Percentiles rank a stretch among this genome's conserved stretches.
These are phyloP conservation scores for Venustaconcha ellipsiformis DNA, from an alignment of 1,140 invertebrate species.

Conservation along the genomic window DNA sequence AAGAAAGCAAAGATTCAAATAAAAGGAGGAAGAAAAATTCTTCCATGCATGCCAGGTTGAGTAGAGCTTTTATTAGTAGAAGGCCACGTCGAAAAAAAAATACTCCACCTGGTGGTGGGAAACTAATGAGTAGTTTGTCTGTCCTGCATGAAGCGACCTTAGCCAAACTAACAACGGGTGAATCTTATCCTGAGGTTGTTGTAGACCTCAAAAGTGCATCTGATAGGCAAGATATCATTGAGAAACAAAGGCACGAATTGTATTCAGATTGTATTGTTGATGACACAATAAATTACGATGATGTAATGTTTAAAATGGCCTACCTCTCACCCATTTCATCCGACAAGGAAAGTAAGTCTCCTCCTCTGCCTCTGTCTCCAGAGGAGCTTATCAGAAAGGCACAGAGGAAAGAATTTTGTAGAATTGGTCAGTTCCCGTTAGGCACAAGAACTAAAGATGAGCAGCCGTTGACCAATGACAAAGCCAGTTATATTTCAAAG, in stretches of 20 bases:
- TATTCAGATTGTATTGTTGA: conserved; percentile 49
- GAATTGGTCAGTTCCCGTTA: too few species aligned
- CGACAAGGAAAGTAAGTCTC: conserved; percentile 47
- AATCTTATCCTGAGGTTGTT: conserved; percentile 12
- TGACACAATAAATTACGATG: conserved; percentile 42
- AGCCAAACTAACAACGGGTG: conserved; percentile 48
- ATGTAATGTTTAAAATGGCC: conserved; percentile 57
- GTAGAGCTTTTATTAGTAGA: conserved; percentile 51
- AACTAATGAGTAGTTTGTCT: conserved; percentile 57
- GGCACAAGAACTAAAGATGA: too few species aligned
- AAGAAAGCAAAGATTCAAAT: conserved; percentile 1
- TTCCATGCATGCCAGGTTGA: conserved; percentile 37
- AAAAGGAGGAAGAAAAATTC: conserved; percentile 28
- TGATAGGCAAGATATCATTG: too few species aligned
- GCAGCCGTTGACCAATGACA: too few species aligned
- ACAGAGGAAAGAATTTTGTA: too few species aligned
- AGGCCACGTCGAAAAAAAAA: conserved; percentile 29
- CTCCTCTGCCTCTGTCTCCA: conserved; percentile 57
- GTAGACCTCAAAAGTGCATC: neutral
- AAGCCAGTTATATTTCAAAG: too few species aligned
- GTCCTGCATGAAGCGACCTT: conserved; percentile 62
- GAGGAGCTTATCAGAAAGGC: conserved; percentile 30
- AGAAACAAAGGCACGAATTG: neutral
- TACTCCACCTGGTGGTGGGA: conserved; percentile 23
- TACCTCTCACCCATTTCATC: conserved; percentile 54